These are phyloP conservation scores for Coendou prehensilis DNA, from an alignment of 2,797 vertebrate species.

Conservation along the genomic window DNA sequence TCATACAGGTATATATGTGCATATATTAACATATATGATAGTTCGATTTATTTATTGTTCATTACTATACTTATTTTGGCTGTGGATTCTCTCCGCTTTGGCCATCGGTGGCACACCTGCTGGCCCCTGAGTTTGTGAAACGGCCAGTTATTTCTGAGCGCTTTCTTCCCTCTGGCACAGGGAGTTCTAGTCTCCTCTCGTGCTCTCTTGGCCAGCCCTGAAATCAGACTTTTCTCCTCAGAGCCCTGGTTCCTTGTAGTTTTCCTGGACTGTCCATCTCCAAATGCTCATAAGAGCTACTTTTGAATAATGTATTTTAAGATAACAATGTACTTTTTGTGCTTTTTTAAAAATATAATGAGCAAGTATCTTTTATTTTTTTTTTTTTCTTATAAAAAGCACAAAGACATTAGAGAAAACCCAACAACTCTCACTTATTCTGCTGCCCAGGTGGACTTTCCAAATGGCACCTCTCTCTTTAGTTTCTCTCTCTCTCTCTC, in stretches of 20 bases:
- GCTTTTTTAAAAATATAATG: slow-evolving; percentile 21
- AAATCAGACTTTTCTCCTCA: not conserved
- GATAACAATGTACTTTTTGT: not conserved
- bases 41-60: not conserved
- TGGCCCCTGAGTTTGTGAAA: not conserved
- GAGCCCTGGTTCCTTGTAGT: not conserved
- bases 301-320: not conserved
- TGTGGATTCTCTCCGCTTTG: not conserved
- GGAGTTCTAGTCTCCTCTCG: not conserved
- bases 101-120: no score
- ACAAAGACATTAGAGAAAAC: not conserved
- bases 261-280: not conserved
- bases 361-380: slow-evolving; percentile 15
- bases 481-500: not conserved
- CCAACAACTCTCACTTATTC: not conserved
- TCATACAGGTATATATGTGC: not conserved
- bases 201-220: not conserved
- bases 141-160: not conserved
- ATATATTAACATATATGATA: not conserved
- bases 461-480: not conserved
- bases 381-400: not conserved
- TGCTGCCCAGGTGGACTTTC: not conserved
- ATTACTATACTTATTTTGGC: not conserved
- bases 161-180: not conserved
- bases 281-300: not conserved